Evolutionary conservation across 2,113 vertebrate genomes (phyloP).

Genomic region (Corvus cornix): DNA sequence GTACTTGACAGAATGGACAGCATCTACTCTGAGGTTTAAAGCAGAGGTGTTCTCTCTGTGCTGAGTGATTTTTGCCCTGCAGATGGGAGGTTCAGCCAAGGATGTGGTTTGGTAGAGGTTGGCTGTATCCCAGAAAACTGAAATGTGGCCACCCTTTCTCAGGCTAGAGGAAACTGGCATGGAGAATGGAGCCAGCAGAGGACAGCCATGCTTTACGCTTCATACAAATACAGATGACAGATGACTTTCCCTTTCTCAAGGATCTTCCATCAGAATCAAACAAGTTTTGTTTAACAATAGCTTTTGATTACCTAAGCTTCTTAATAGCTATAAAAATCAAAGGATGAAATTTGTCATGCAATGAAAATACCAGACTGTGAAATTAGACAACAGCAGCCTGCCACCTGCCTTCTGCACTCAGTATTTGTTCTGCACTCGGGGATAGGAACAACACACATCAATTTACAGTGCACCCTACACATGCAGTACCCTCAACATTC

Average conservation of each 20-base stretch:
- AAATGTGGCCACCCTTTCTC: not conserved
- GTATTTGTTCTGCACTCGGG: not conserved
- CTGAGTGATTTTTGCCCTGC: not conserved
- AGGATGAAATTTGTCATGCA: not conserved
- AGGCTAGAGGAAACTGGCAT: not conserved
- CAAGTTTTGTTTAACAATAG: not conserved
- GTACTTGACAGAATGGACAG: not conserved
- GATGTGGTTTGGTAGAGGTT: not conserved
- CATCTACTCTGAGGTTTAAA: not conserved
- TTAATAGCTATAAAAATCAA: not conserved
- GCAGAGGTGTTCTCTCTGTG: not conserved
- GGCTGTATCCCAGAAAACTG: not conserved
- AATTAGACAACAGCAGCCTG: slow-evolving; percentile 20
- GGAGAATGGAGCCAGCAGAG: not conserved
- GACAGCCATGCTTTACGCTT: not conserved
- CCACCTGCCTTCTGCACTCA: not conserved
- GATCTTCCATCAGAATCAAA: not conserved
- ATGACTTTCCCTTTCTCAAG: not conserved
- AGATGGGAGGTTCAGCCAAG: not conserved
- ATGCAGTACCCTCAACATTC: not conserved
- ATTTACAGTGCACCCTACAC: not conserved
- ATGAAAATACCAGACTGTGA: not conserved
- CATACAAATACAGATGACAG: not conserved
- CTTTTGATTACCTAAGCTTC: not conserved
- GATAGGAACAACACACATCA: not conserved